Evolutionary conservation across 2,113 vertebrate species (phyloP), one percentile per base, ranked within the genome.

Genomic region (Scomber japonicus): DNA sequence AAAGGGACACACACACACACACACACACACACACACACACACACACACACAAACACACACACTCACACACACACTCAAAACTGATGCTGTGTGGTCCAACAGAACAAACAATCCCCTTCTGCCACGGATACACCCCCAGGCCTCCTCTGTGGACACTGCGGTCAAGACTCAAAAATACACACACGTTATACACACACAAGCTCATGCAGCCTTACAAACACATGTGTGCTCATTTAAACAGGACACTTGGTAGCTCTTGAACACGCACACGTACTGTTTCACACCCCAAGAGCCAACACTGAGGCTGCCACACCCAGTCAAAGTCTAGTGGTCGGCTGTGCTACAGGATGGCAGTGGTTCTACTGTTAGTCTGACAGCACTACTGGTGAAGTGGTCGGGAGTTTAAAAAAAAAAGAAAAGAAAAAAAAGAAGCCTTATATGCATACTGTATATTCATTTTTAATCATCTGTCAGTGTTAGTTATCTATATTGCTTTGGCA

Each of bases 21-120:
- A 24, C 31, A 45, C 40, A 76, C 50, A 78, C 30, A 51, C 53
- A 46, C 30, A 69, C 69, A 79, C 12, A 30, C 53, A 67, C 17
- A 65, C 63, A 79, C 45, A 48, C n/a, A 1, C 5, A 49, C 50
- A 75, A 1, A 10, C 35, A 40, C 35, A 35, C 31, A 35, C 31
- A 35, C 31, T 4, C 7, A 7, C 31, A 35, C 31, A 40, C 35
- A 40, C 35, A 27, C 9, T 2, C 35, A 40, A 35, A 59, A 71
- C 66, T 66, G 78, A 83, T 82, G 71, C 78, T 84, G 90, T 91
- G 91, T 90, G 88, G 87, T 82, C 81, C 78, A 45, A 51, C 46
- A 74, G 71, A 81, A 88, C 54, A 81, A 87, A 79, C 71, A 89
- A 72, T 77, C 67, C 35, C 51, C 56, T 51, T 24, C 63, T 81